Conservation (phyloP, 1,140 invertebrate species). For the Rhyzopertha dominica region DNA sequence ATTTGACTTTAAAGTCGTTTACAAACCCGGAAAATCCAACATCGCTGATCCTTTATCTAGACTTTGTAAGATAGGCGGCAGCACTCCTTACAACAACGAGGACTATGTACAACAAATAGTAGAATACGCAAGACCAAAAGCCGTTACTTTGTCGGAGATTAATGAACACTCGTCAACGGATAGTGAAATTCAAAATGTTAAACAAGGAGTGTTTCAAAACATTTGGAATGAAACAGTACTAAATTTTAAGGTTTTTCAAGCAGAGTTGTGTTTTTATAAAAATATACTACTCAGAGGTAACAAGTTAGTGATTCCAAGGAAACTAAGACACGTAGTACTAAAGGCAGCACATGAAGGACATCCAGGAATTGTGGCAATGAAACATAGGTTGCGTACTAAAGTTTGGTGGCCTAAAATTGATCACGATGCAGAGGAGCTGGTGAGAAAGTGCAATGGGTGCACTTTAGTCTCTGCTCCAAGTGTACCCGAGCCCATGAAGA, state of each 20-base stretch:
- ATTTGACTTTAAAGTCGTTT: constrained; percentile 37
- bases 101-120: constrained; percentile 1
- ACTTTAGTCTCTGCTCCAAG: constrained; percentile 29
- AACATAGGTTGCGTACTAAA: constrained; percentile 48
- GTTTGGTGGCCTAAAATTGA: constrained; percentile 53
- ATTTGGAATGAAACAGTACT: neutral
- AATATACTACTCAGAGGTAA: constrained; percentile 13
- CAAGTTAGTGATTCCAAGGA: constrained; percentile 13
- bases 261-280: neutral
- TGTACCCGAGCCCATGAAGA: constrained; percentile 30
- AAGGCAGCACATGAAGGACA: constrained; percentile 48
- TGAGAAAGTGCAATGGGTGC: constrained; percentile 47
- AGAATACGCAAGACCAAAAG: constrained; percentile 5
- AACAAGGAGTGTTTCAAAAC: neutral
- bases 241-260: constrained; percentile 1
- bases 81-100: neutral
- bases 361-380: constrained; percentile 52
- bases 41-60: constrained; percentile 42
- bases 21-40: constrained; percentile 40
- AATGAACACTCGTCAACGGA: constrained; percentile 5
- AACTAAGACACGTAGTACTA: constrained; percentile 30
- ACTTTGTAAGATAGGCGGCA: constrained; percentile 14
- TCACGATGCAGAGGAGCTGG: constrained; percentile 44
- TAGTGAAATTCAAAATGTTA: neutral
- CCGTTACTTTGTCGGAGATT: constrained; percentile 10